A percentile compares a stretch with the other conserved stretches of the same genome.
Evolutionary conservation across 1,140 invertebrate species (phyloP).

Genomic region (Watersipora subatra): DNA sequence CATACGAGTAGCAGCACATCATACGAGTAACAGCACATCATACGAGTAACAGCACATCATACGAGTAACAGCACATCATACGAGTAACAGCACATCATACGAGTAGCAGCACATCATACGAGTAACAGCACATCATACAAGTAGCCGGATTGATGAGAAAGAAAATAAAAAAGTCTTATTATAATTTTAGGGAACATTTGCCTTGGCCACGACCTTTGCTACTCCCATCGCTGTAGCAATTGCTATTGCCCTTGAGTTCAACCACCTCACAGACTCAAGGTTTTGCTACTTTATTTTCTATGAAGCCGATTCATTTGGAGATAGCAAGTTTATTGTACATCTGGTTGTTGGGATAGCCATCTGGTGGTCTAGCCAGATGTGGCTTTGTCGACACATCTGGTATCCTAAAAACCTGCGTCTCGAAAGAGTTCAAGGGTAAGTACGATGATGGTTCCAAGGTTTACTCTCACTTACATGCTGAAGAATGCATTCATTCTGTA

Average conservation of each 20-base stretch:
- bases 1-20: no score
- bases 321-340: conserved; percentile 4
- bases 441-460: neutral
- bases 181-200: neutral
- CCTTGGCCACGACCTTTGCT: neutral
- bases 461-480: neutral
- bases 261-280: neutral
- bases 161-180: no score
- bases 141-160: no score
- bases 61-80: no score
- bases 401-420: conserved; percentile 89
- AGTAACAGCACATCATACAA: no score
- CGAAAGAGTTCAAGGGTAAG: conserved; percentile 74
- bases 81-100: no score
- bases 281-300: neutral
- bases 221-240: neutral
- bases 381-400: conserved; percentile 93
- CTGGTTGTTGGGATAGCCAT: conserved; percentile 37
- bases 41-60: no score
- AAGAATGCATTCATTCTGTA: neutral
- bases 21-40: no score
- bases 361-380: conserved; percentile 86
- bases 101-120: no score
- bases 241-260: neutral
- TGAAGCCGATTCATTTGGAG: neutral